phyloP scores from a whole-genome alignment of 2,888 invertebrate genomes.

The Melitaea athalia region DNA sequence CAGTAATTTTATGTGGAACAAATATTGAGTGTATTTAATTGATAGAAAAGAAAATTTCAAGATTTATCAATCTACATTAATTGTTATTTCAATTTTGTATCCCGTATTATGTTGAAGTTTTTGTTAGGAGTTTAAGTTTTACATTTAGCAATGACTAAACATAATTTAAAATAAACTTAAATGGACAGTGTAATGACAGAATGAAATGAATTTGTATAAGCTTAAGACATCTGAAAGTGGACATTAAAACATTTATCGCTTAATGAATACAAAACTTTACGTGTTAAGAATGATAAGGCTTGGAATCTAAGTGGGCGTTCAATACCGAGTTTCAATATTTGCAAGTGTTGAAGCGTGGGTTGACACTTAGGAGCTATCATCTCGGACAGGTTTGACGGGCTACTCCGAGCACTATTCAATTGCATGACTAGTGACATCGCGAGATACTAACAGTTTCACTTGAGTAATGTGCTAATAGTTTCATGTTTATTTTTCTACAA shows the following conservation, averaged over 20 bases:
- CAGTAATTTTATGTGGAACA: too few species aligned
- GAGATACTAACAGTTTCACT: constrained; percentile 32
- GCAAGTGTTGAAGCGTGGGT: constrained; percentile 45
- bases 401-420: constrained; percentile 45
- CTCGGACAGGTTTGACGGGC: constrained; percentile 41
- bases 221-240: background rate
- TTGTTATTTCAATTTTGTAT: too few species aligned
- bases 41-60: too few species aligned
- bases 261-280: constrained; percentile 22
- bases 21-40: too few species aligned
- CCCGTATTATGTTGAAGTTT: too few species aligned
- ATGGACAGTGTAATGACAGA: background rate
- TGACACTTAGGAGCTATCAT: constrained; percentile 41
- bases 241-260: constrained; percentile 9
- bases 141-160: too few species aligned
- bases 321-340: constrained; percentile 40
- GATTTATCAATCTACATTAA: too few species aligned
- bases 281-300: constrained; percentile 28
- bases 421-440: constrained; percentile 39
- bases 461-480: constrained; percentile 32
- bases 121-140: too few species aligned
- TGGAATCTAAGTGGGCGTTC: constrained; percentile 36
- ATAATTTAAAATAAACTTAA: background rate
- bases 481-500: constrained; percentile 27
- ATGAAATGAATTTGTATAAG: background rate